phyloP scores from a whole-genome alignment of 92 coral and sea anemone species.

The Pocillopora grandis region DNA sequence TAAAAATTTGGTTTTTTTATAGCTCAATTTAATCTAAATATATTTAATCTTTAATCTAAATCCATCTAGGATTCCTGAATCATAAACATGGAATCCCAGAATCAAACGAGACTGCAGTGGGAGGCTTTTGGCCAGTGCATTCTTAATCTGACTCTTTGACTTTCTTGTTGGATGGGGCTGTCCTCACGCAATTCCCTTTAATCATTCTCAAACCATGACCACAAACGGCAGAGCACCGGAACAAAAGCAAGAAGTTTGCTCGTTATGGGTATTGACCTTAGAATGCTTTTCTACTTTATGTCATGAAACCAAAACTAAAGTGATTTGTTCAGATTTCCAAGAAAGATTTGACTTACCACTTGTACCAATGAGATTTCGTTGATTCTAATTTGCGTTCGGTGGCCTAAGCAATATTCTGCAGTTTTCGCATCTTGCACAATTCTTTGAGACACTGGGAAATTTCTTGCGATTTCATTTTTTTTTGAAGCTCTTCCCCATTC shows the following conservation, averaged over 20 bases:
- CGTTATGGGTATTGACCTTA: neutral
- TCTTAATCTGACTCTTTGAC: conserved; percentile 26
- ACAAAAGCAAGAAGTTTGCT: neutral
- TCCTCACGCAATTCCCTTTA: conserved; percentile 45
- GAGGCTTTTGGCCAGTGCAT: conserved; percentile 60
- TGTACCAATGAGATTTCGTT: too few species aligned
- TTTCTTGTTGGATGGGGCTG: conserved; percentile 3
- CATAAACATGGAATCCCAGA: conserved; percentile 39
- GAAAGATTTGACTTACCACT: too few species aligned
- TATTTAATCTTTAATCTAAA: neutral
- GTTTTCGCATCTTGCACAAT: too few species aligned
- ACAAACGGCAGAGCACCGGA: conserved; percentile 56
- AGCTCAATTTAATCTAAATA: too few species aligned
- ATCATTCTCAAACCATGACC: conserved; percentile 45
- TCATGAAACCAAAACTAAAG: too few species aligned
- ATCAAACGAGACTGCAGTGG: conserved; percentile 46
- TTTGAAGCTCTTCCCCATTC: too few species aligned
- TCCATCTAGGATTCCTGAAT: neutral
- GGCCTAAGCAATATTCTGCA: too few species aligned
- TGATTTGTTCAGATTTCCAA: too few species aligned
- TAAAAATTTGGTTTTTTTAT: neutral
- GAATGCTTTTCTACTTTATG: neutral
- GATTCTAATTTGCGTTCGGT: too few species aligned
- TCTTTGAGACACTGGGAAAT: too few species aligned
- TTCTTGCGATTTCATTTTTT: too few species aligned